phyloP scores from a whole-genome alignment of 2,113 vertebrate genomes.

The Odontesthes bonariensis region DNA sequence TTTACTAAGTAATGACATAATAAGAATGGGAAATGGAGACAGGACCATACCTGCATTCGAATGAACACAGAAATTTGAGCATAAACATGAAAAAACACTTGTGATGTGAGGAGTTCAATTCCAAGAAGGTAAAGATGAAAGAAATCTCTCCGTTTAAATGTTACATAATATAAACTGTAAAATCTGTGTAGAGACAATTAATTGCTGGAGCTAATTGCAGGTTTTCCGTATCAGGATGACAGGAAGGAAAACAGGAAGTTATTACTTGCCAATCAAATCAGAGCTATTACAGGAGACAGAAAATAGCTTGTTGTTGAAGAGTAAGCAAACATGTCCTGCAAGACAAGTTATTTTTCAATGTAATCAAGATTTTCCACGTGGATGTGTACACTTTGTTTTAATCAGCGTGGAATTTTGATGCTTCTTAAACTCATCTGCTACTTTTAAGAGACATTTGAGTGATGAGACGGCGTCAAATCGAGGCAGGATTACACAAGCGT shows the following conservation, averaged over 20 bases:
- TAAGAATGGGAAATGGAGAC: constrained; percentile 27
- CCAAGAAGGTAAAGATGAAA: constrained; percentile 40
- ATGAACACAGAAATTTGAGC: constrained; percentile 3
- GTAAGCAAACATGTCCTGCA: not conserved
- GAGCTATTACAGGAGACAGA: constrained; percentile 16
- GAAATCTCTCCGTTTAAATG: constrained; percentile 58
- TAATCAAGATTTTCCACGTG: not conserved
- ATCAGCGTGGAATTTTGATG: not conserved
- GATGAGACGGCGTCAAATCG: no score
- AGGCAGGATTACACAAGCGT: no score
- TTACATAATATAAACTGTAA: constrained; percentile 55
- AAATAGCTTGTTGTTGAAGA: constrained; percentile 9
- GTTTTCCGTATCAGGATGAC: constrained; percentile 32
- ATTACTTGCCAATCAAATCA: constrained; percentile 27
- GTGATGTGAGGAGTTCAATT: constrained; percentile 27
- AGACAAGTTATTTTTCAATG: not conserved
- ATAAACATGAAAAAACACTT: constrained; percentile 21
- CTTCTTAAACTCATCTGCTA: no score
- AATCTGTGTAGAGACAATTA: constrained; percentile 55
- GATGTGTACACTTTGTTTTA: no score
- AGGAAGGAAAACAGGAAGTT: constrained; percentile 40
- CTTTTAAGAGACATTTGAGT: no score
- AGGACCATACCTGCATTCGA: constrained; percentile 9
- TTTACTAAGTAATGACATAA: not conserved
- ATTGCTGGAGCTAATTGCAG: constrained; percentile 23